Evolutionary conservation across 2,113 vertebrate species (phyloP).

Genomic region (Tragulus kanchil): DNA sequence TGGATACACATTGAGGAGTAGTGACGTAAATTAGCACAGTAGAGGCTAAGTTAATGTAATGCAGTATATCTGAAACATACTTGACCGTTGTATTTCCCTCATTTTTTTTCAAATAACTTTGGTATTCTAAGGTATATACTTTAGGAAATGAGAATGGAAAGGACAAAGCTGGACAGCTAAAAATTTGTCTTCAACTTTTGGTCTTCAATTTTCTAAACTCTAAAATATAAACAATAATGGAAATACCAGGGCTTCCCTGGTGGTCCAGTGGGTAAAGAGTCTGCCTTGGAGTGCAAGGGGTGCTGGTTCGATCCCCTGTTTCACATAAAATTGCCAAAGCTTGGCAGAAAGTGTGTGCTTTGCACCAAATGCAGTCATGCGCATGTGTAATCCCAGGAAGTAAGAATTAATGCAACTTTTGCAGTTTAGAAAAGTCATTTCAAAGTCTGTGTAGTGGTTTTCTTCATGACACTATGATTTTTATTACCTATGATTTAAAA

Average conservation of each 20-base stretch:
- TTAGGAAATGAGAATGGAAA: neutral
- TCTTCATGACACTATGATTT: constrained; percentile 68
- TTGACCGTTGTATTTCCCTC: neutral
- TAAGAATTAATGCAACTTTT: constrained; percentile 65
- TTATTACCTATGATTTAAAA: constrained; percentile 76
- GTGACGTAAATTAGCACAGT: neutral
- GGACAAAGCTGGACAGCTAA: neutral
- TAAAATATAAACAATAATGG: constrained; percentile 1
- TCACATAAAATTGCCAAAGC: constrained; percentile 41
- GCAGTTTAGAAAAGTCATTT: constrained; percentile 65
- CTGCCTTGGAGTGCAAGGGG: no score
- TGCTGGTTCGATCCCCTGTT: no score
- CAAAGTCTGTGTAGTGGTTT: constrained; percentile 57
- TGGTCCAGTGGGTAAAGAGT: no score
- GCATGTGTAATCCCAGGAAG: constrained; percentile 66
- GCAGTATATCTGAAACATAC: neutral
- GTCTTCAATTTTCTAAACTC: neutral
- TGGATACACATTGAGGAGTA: neutral
- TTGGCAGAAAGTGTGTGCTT: constrained; percentile 46
- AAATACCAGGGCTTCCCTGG: no score
- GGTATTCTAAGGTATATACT: neutral
- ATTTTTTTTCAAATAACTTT: neutral
- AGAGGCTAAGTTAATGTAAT: neutral
- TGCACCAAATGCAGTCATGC: constrained; percentile 32
- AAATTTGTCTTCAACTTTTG: constrained; percentile 1